phyloP scores from a whole-genome alignment of 2,113 vertebrate genomes.

The Suncus etruscus region DNA sequence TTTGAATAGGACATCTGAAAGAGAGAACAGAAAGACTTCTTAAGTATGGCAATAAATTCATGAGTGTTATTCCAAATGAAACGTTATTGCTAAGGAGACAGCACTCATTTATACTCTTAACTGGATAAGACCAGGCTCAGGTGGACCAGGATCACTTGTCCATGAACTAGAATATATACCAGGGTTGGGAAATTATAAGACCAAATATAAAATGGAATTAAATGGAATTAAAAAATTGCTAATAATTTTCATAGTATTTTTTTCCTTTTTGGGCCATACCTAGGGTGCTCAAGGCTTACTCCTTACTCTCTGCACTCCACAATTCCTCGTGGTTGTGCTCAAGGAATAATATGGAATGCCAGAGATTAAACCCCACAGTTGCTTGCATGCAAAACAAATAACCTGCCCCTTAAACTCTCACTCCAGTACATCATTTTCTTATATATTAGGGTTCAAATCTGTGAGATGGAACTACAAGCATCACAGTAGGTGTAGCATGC shows the following conservation, averaged over 20 bases:
- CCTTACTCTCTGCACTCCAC: no score
- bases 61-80: not conserved
- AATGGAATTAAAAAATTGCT: not conserved
- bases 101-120: no score
- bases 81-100: not conserved
- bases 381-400: no score
- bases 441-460: not conserved
- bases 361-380: no score
- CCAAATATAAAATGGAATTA: not conserved
- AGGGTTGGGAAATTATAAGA: not conserved
- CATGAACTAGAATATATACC: not conserved
- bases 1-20: slow-evolving; percentile 49
- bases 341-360: no score
- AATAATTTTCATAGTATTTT: not conserved
- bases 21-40: not conserved
- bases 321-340: no score
- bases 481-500: not conserved
- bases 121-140: not conserved
- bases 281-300: no score
- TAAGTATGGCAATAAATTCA: not conserved
- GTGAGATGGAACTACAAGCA: not conserved
- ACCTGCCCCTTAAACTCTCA: no score
- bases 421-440: not conserved
- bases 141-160: not conserved
- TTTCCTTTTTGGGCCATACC: no score